Percentiles rank a stretch among this genome's conserved stretches.
Evolutionary conservation across 2,888 invertebrate species (phyloP).

Genomic region (Caenorhabditis sp.): DNA sequence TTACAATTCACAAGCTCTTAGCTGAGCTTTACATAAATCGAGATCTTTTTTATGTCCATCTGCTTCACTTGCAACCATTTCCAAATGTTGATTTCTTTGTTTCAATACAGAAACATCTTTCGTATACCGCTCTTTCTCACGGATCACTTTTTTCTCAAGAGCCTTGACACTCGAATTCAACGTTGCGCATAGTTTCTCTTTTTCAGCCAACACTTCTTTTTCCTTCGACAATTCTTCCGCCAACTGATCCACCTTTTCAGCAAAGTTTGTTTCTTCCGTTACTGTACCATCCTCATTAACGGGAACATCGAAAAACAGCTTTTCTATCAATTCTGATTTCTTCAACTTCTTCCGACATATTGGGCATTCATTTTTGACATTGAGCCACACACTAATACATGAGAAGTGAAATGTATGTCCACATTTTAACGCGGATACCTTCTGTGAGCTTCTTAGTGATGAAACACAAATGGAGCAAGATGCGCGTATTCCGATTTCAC

Average conservation of each 20-base stretch:
- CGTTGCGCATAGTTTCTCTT: conserved; percentile 3
- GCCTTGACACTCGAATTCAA: conserved; percentile 6
- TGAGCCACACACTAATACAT: conserved; percentile 29
- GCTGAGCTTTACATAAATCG: background rate
- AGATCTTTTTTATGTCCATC: conserved; percentile 9
- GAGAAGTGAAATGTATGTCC: conserved; percentile 31
- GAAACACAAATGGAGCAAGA: conserved; percentile 25
- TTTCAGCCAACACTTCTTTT: conserved; percentile 4
- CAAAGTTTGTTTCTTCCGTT: conserved; percentile 7
- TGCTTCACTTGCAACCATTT: conserved; percentile 10
- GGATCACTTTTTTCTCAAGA: conserved; percentile 25
- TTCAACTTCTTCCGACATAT: conserved; percentile 27
- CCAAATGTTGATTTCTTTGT: conserved; percentile 14
- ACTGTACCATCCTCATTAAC: background rate
- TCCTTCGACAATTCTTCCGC: conserved; percentile 5
- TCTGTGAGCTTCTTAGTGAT: conserved; percentile 6
- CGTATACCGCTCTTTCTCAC: conserved; percentile 23
- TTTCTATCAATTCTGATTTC: conserved; percentile 33
- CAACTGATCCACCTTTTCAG: conserved; percentile 9
- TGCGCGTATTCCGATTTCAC: conserved; percentile 3
- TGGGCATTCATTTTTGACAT: conserved; percentile 35
- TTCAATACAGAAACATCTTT: conserved; percentile 19
- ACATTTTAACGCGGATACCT: conserved; percentile 33
- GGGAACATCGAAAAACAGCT: conserved; percentile 29
- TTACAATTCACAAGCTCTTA: conserved; percentile 36